Conservation (phyloP, 2,888 invertebrate species). For the Pachliopta kotzebuea region DNA sequence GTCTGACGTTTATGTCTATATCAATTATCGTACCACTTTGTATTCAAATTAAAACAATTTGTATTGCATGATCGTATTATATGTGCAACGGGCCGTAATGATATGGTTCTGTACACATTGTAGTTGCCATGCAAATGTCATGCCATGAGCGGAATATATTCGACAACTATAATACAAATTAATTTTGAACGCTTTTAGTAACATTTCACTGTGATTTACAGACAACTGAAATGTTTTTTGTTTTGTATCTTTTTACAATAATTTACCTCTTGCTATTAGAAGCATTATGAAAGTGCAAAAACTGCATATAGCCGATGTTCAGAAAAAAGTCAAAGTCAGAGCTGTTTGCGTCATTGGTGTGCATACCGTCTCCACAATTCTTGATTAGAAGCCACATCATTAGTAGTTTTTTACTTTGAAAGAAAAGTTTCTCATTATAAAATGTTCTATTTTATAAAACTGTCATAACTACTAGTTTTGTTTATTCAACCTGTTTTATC, state of each 20-base stretch:
- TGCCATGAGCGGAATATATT: conserved; percentile 28
- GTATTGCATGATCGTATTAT: conserved; percentile 20
- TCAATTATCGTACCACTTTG: conserved; percentile 28
- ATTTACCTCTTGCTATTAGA: too few species aligned
- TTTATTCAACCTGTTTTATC: not conserved
- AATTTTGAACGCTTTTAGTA: not conserved
- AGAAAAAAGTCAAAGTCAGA: too few species aligned
- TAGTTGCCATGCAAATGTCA: conserved; percentile 31
- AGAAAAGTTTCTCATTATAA: too few species aligned
- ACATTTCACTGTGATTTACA: not conserved
- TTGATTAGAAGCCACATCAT: too few species aligned
- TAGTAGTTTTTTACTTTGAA: too few species aligned
- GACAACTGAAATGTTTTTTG: not conserved
- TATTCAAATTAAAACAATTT: conserved; percentile 30
- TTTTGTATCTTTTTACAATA: not conserved
- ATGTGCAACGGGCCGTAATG: conserved; percentile 20
- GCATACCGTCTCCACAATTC: too few species aligned
- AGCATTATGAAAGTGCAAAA: too few species aligned
- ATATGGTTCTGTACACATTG: conserved; percentile 12
- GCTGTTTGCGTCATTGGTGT: too few species aligned
- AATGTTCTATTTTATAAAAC: not conserved
- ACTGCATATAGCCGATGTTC: too few species aligned
- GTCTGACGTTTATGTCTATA: conserved; percentile 18
- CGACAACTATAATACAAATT: conserved; percentile 2
- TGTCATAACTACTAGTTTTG: not conserved